Base-by-base conservation (phyloP, 2,797 vertebrate genomes). In the Nasua narica region DNA sequence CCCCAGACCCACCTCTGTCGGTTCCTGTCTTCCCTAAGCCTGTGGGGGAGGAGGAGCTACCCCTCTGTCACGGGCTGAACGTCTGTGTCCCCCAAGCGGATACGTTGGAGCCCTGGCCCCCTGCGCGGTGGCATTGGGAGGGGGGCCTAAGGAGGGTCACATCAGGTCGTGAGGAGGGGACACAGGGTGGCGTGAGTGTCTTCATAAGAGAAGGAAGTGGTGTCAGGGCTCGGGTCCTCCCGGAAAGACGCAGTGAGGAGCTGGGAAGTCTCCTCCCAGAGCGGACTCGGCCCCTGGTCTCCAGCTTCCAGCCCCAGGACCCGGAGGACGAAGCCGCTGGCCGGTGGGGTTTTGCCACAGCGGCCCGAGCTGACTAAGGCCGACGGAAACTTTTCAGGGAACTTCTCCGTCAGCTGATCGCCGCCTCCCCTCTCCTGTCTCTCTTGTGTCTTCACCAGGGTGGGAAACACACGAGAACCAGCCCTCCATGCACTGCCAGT, bases 251-350 rank as follows among this genome's bases (percentile, higher is more conserved):
- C 70, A 16, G 40, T 7, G 3, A 46, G 40, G 25, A 27, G 70
- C 5, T 7, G 3, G 40, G 12, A 76, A 60, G 15, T 12, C 32
- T 54, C 74, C 35, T 82, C 23, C 21, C 32, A 46, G 79, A 58
- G 25, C 48, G 4, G 3, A 3, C 15, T 14, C 0, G 10, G 32
- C 23, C 0, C 32, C 40, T 12, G 16, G 8, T 10, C 14, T 32
- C 43, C 43, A 27, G 21, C 27, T 18, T 84, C 40, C 27, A 78
- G 50, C 40, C 58, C 6, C 15, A 1, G 54, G 46, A 46, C 18
- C 0, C 0, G 43, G 69, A 76, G 86, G 6, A 5, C 4, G 13
- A 18, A 76, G 21, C 48, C 32, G 27, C 32, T 27, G 0, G 50
- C 62, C 19, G 2, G 0, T 7, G 62, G 4, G 4, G 10, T 14